These are phyloP conservation scores for Helicolenus hilgendorfi DNA, from an alignment of 2,797 vertebrate genomes.

Conservation along the genomic window DNA sequence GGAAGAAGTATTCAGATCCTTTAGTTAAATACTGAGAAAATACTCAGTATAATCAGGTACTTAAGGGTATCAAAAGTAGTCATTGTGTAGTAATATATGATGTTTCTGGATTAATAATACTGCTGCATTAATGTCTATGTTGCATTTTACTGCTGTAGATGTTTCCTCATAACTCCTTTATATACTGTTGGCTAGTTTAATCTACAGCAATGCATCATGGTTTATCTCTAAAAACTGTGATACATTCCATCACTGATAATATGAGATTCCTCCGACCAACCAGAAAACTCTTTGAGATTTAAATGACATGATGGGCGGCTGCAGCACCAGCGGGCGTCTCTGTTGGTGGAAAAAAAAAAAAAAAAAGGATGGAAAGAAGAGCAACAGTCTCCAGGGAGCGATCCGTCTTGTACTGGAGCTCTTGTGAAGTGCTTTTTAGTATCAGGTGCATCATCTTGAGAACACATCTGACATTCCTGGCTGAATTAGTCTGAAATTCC, in stretches of 20 bases:
- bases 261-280: slow-evolving; percentile 76
- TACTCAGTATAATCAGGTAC: too few relatives aligned
- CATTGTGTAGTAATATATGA: neutral
- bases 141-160: neutral
- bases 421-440: slow-evolving; percentile 96
- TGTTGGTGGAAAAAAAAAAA: neutral
- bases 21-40: neutral
- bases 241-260: slow-evolving; percentile 39
- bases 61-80: neutral
- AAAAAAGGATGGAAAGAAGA: slow-evolving; percentile 88
- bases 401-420: slow-evolving; percentile 92
- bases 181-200: too few relatives aligned
- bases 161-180: neutral
- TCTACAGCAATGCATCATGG: too few relatives aligned
- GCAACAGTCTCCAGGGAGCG: slow-evolving; percentile 91
- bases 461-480: slow-evolving; percentile 97
- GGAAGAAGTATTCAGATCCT: neutral
- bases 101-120: neutral
- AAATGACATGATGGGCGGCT: slow-evolving; percentile 92
- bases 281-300: slow-evolving; percentile 85
- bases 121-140: too few relatives aligned
- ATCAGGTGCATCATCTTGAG: slow-evolving; percentile 99
- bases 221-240: too few relatives aligned
- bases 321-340: slow-evolving; percentile 84
- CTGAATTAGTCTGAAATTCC: slow-evolving; percentile 96